Evolutionary conservation across 2,113 vertebrate genomes (phyloP).

Genomic region (Jacana jacana): DNA sequence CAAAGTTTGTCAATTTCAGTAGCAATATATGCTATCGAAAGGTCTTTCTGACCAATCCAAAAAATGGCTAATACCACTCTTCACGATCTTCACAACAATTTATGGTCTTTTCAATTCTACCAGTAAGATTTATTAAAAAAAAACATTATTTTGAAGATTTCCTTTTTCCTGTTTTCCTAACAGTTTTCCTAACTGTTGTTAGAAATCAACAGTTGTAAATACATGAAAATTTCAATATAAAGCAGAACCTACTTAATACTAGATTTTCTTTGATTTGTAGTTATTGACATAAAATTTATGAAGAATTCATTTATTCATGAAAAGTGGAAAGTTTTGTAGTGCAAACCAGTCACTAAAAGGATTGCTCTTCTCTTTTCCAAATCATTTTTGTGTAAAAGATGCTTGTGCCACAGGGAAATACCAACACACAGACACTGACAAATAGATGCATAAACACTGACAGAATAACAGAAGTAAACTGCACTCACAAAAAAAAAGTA

Average conservation of each 20-base stretch:
- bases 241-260: neutral
- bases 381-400: neutral
- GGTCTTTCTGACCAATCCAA: neutral
- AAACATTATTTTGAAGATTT: rapidly evolving
- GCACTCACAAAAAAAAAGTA: neutral
- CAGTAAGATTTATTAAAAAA: neutral
- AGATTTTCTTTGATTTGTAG: neutral
- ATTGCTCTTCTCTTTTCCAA: neutral
- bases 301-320: neutral
- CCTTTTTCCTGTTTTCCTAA: neutral
- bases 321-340: neutral
- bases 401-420: neutral
- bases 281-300: neutral
- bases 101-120: neutral
- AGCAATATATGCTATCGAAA: neutral
- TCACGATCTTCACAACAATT: neutral
- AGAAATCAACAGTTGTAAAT: neutral
- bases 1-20: neutral
- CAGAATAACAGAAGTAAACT: neutral
- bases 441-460: neutral
- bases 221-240: neutral
- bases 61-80: neutral
- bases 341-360: neutral
- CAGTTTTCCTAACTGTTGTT: no score
- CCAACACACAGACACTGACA: neutral